phyloP scores from a whole-genome alignment of 2,113 vertebrate species.

The Phrynosoma platyrhinos region DNA sequence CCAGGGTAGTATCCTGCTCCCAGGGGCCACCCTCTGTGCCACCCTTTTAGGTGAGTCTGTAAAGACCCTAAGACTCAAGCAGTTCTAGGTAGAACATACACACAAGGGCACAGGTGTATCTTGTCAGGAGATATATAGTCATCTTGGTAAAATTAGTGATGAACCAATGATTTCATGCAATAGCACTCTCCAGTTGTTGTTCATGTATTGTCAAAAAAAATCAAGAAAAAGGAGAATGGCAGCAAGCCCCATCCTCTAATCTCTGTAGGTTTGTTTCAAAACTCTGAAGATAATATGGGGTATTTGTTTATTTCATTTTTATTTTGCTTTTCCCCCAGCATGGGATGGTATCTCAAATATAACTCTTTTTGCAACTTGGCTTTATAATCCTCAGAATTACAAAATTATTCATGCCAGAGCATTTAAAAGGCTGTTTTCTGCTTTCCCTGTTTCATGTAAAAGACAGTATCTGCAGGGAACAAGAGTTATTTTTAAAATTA shows the following conservation, averaged over 20 bases:
- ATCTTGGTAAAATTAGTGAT: too few relatives aligned
- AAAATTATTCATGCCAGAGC: slow-evolving; percentile 17
- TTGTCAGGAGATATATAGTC: too few relatives aligned
- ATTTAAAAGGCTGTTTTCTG: slow-evolving; percentile 5
- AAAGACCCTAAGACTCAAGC: too few relatives aligned
- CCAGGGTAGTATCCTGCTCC: too few relatives aligned
- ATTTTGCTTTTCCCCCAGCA: too few relatives aligned
- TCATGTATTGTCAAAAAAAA: neutral
- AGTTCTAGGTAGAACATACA: too few relatives aligned
- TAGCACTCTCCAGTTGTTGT: neutral
- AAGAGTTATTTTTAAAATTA: slow-evolving; percentile 30
- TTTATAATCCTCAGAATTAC: neutral
- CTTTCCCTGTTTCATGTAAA: slow-evolving; percentile 44
- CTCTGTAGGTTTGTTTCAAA: neutral
- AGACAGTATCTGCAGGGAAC: slow-evolving; percentile 1
- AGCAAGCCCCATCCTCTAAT: neutral
- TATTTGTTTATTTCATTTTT: too few relatives aligned
- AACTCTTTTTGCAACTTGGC: neutral
- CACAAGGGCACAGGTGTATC: too few relatives aligned
- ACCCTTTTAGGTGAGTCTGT: too few relatives aligned
- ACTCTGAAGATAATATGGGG: neutral
- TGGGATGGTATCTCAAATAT: neutral
- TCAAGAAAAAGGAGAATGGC: neutral
- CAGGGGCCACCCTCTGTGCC: too few relatives aligned
- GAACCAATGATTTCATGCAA: neutral